Evolutionary conservation across 2,888 invertebrate species (phyloP), one percentile per base, ranked within the genome.

Genomic region (Heliothis peltigera): DNA sequence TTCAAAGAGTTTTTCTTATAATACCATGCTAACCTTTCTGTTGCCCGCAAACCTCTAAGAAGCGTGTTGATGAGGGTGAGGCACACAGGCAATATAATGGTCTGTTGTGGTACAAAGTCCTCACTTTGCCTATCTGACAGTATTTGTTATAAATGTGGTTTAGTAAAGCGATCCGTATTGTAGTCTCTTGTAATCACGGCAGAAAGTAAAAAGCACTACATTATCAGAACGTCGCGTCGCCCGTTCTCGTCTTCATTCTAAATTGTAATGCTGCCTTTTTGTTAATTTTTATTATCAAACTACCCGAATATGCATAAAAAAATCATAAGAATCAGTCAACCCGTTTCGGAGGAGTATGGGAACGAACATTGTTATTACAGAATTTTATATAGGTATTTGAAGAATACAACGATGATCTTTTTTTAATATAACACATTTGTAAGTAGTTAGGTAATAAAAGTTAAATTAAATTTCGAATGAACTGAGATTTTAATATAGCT

Each of bases 11-110:
- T 42, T 57, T 58, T 53, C 42, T 56, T 70, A 47, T 39, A 39
- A 39, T 39, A 39, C 15, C 4, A 58, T 55, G 52, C 8, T 43
- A 32, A 54, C 28, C 28, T 52, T 47, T 56, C 19, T 19, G 42
- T 4, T 18, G 22, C 2, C 2, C 21, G 22, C 32, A 19, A 42
- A 18, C 39, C n/a, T 61, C 39, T 25, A 8, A 12, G 15, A 39
- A n/a, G 15, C 39, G 17, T 10, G 7, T 21, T 43, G 55, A 32
- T 43, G 47, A 65, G 32, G 51, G 51, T 43, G n/a, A 49, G 25
- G 17, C 12, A 25, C 25, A 4, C n/a, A n/a, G n/a, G 42, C 12
- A 25, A 44, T 17, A 62, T 52, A 59, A 47, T 39, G 22, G 18
- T 54, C 39, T 18, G 21, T 44, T 28, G 25, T 10, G 4, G 28